phyloP scores from a whole-genome alignment of 2,113 vertebrate genomes.

The Cinclus cinclus region DNA sequence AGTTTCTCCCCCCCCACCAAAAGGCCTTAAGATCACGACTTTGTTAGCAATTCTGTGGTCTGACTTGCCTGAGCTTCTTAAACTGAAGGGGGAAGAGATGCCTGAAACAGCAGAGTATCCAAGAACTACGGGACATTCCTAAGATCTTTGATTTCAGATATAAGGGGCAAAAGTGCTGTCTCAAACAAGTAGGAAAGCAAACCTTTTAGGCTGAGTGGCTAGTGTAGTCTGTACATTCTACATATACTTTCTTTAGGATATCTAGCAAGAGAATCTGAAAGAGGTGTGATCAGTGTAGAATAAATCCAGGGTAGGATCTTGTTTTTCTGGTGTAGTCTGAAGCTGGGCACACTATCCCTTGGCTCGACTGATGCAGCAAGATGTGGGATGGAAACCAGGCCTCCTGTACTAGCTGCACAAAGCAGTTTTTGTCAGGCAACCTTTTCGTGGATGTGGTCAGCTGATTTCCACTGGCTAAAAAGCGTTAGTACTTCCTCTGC shows the following conservation, averaged over 20 bases:
- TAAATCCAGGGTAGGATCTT: not conserved
- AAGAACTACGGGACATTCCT: not conserved
- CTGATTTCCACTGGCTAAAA: not conserved
- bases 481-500: not conserved
- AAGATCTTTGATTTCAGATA: not conserved
- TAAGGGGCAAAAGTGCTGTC: not conserved
- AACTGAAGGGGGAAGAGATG: not conserved
- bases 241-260: not conserved
- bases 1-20: rapidly evolving
- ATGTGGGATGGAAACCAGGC: not conserved
- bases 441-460: not conserved
- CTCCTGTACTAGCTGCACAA: not conserved
- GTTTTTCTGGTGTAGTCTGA: not conserved
- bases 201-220: not conserved
- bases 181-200: not conserved
- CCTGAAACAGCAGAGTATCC: not conserved
- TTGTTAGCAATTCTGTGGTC: not conserved
- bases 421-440: not conserved
- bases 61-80: not conserved
- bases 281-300: not conserved
- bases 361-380: not conserved
- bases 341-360: not conserved
- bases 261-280: not conserved
- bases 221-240: not conserved
- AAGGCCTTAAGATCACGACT: not conserved